Evolutionary conservation across 1,140 invertebrate genomes (phyloP).

Genomic region (Ptiloglossa arizonensis): DNA sequence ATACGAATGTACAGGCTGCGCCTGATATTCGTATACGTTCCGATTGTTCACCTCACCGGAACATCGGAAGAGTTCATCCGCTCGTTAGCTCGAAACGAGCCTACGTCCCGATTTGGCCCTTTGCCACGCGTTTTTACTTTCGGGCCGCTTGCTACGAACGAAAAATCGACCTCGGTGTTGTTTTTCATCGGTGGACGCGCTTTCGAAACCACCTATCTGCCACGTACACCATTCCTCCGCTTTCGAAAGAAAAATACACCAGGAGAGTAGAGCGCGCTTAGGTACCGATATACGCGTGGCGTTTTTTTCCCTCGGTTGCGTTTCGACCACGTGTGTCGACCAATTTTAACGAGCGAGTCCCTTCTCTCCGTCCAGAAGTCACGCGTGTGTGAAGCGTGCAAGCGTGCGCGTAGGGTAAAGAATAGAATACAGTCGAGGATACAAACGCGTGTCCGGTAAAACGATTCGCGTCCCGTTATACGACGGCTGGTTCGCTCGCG

Average conservation of each 20-base stretch:
- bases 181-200: not conserved
- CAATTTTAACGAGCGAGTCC: too few species aligned
- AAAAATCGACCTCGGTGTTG: not conserved
- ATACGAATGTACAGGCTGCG: slow-evolving; percentile 43
- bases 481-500: slow-evolving; percentile 46
- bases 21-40: slow-evolving; percentile 73
- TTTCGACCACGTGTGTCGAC: too few species aligned
- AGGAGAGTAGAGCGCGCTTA: too few species aligned
- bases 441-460: slow-evolving; percentile 46
- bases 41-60: slow-evolving; percentile 77
- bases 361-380: too few species aligned
- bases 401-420: not conserved
- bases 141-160: not conserved
- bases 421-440: slow-evolving; percentile 28
- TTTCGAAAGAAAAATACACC: too few species aligned
- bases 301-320: too few species aligned
- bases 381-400: not conserved
- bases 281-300: too few species aligned
- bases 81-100: slow-evolving; percentile 64
- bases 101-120: slow-evolving; percentile 40
- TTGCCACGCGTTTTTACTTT: slow-evolving; percentile 36
- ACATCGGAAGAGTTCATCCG: slow-evolving; percentile 78
- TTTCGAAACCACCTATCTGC: too few species aligned
- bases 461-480: slow-evolving; percentile 53
- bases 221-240: too few species aligned